These are phyloP conservation scores for Eumacrocentrus americanus DNA, from an alignment of 2,888 invertebrate genomes.

Conservation along the genomic window DNA sequence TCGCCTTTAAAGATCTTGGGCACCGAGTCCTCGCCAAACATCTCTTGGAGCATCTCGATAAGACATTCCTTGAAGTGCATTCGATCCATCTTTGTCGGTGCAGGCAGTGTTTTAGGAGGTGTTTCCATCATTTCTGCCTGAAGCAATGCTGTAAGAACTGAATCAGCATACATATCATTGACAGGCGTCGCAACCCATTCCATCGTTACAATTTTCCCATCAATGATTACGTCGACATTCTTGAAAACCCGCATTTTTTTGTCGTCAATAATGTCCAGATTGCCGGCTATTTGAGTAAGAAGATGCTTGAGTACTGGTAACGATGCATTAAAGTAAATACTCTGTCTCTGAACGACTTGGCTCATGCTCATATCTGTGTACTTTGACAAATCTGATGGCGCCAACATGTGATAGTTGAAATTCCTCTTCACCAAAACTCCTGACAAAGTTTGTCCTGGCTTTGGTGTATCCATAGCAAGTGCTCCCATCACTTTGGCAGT, in stretches of 20 bases:
- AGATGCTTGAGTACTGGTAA: constrained; percentile 75
- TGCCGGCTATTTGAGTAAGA: constrained; percentile 79
- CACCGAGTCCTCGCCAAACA: constrained; percentile 94
- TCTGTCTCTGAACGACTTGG: constrained; percentile 89
- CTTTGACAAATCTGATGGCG: constrained; percentile 89
- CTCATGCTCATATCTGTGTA: constrained; percentile 97
- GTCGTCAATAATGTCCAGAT: constrained; percentile 75
- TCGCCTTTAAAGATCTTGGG: constrained; percentile 94
- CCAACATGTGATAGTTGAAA: constrained; percentile 96
- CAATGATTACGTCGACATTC: constrained; percentile 80
- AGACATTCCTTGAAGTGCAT: constrained; percentile 93
- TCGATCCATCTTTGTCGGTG: constrained; percentile 78
- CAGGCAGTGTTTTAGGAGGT: constrained; percentile 68
- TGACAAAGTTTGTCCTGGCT: constrained; percentile 79
- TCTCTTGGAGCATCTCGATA: constrained; percentile 89
- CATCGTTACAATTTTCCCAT: constrained; percentile 81
- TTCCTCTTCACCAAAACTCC: constrained; percentile 96
- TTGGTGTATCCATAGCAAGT: constrained; percentile 83
- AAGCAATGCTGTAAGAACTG: constrained; percentile 86
- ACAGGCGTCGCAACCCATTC: constrained; percentile 97
- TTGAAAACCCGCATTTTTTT: constrained; percentile 81
- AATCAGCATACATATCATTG: constrained; percentile 98
- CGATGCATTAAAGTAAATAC: constrained; percentile 84
- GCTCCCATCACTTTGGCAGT: constrained; percentile 98
- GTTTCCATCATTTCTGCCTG: constrained; percentile 77